These are phyloP conservation scores for Xyrichtys novacula DNA, from an alignment of 2,797 vertebrate genomes.

Conservation along the genomic window DNA sequence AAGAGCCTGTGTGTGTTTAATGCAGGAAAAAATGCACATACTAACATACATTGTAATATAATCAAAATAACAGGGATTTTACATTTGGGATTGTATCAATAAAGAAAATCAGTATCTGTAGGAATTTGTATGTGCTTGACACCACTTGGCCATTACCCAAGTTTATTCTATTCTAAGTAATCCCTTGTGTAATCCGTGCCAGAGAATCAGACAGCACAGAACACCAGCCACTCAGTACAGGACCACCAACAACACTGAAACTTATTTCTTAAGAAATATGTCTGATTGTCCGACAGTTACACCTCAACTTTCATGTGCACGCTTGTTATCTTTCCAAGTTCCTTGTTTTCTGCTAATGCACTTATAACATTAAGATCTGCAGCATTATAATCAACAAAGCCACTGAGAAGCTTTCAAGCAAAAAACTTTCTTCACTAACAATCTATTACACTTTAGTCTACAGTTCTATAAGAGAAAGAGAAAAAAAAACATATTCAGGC, in stretches of 20 bases:
- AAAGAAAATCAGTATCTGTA: background rate
- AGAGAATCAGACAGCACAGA: slow-evolving; percentile 19
- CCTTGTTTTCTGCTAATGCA: background rate
- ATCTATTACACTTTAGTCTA: background rate
- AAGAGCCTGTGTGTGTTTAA: background rate
- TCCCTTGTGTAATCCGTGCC: slow-evolving; percentile 40
- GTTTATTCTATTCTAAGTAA: slow-evolving; percentile 44
- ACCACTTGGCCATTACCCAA: slow-evolving; percentile 37
- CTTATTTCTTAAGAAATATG: background rate
- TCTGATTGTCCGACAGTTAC: background rate
- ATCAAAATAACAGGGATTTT: background rate
- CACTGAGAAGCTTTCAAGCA: background rate
- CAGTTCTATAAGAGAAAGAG: background rate
- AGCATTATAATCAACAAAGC: background rate
- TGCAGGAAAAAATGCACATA: slow-evolving; percentile 1
- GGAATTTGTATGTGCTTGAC: slow-evolving; percentile 9
- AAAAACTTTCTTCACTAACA: background rate
- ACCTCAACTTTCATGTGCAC: background rate
- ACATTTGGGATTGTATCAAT: slow-evolving; percentile 4
- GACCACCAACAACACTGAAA: background rate
- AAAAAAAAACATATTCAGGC: no score
- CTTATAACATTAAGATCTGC: background rate
- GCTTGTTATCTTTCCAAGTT: background rate
- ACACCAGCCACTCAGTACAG: background rate
- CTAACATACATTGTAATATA: background rate